Conservation (phyloP, 2,113 vertebrate genomes). For the Phylloscopus trochiloides region DNA sequence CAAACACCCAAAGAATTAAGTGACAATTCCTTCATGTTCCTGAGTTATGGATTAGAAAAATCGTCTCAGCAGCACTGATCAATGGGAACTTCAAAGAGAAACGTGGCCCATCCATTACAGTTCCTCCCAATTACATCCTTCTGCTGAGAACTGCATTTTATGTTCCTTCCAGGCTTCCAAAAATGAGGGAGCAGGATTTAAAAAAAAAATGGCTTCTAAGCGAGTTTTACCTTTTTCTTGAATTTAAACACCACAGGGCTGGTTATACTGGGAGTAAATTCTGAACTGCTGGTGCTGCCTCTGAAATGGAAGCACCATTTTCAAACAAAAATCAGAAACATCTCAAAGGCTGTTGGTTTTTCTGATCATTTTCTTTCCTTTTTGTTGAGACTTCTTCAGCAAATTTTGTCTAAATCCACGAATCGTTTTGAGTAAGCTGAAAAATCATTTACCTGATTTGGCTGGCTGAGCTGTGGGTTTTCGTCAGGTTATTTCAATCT, state of each 20-base stretch:
- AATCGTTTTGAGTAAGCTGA: background rate
- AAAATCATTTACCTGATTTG: background rate
- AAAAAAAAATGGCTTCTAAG: background rate
- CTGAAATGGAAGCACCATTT: background rate
- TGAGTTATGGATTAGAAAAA: constrained; percentile 44
- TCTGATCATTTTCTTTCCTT: background rate
- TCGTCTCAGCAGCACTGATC: constrained; percentile 29
- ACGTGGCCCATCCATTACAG: constrained; percentile 30
- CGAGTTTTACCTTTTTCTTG: background rate
- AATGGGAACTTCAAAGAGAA: constrained; percentile 51
- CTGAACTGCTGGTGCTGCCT: background rate
- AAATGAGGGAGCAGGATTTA: background rate
- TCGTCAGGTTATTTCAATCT: background rate
- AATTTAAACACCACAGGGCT: background rate
- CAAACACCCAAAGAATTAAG: background rate
- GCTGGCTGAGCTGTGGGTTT: background rate
- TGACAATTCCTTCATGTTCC: constrained; percentile 26
- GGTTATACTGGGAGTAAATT: background rate
- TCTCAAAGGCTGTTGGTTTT: background rate
- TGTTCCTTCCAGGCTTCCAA: background rate
- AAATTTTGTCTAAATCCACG: background rate
- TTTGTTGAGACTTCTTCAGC: background rate
- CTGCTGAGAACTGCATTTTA: constrained; percentile 48
- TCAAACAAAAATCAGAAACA: background rate
- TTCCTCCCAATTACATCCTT: constrained; percentile 49